phyloP scores from a whole-genome alignment of 2,113 vertebrate species.

The Antennarius striatus region DNA sequence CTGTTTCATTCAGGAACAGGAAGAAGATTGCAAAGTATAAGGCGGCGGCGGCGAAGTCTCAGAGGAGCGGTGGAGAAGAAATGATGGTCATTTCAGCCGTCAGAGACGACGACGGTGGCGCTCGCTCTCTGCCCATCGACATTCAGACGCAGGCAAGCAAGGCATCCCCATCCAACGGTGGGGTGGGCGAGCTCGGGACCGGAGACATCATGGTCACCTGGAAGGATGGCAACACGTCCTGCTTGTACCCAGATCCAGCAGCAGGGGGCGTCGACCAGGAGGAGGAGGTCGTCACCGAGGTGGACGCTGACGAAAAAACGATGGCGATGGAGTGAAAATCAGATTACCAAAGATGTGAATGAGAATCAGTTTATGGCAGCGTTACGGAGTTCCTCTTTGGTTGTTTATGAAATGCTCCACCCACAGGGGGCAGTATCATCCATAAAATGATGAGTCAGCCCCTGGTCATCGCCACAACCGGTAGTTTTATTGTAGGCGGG shows the following conservation, averaged over 20 bases:
- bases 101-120: constrained; percentile 3
- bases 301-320: background rate
- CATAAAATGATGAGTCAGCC: no score
- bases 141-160: constrained; percentile 3
- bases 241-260: constrained; percentile 59
- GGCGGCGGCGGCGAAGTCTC: constrained; percentile 29
- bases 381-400: no score
- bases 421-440: no score
- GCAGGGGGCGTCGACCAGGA: constrained; percentile 14
- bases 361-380: no score
- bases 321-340: constrained; percentile 16
- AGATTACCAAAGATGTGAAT: background rate
- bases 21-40: constrained; percentile 68
- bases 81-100: constrained; percentile 31
- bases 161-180: constrained; percentile 8
- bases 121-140: background rate
- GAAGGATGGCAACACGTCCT: constrained; percentile 78
- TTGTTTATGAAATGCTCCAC: no score
- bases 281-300: constrained; percentile 4
- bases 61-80: constrained; percentile 36
- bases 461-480: no score
- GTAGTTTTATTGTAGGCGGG: no score
- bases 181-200: constrained; percentile 17
- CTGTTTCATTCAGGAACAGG: constrained; percentile 75
- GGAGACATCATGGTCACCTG: constrained; percentile 77